Evolutionary conservation across 2,888 invertebrate species (phyloP).

Genomic region (Dicyrtomina minuta): DNA sequence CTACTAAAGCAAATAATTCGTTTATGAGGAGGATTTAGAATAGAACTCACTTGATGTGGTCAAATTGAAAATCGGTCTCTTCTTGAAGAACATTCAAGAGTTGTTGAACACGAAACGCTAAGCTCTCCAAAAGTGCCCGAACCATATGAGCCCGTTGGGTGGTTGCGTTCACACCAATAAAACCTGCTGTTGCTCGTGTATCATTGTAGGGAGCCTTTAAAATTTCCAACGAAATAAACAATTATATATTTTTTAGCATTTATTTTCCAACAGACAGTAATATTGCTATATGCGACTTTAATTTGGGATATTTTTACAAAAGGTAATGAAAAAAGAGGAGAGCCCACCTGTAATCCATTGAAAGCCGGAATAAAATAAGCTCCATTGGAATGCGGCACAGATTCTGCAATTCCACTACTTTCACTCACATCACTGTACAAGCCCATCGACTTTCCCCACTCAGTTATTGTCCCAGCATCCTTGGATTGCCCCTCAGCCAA

Average conservation of each 20-base stretch:
- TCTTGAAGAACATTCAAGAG: constrained; percentile 70
- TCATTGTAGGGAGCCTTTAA: constrained; percentile 87
- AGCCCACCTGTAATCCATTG: constrained; percentile 84
- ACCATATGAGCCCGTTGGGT: constrained; percentile 77
- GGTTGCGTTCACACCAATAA: constrained; percentile 72
- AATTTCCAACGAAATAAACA: no score
- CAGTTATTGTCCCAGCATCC: constrained; percentile 83
- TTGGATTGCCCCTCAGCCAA: constrained; percentile 83
- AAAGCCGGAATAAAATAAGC: constrained; percentile 88
- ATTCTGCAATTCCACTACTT: constrained; percentile 65
- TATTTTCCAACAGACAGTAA: no score
- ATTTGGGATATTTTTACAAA: no score
- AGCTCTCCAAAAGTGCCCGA: constrained; percentile 79
- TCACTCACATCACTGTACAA: constrained; percentile 65
- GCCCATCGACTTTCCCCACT: constrained; percentile 69
- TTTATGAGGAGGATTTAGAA: no score
- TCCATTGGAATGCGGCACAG: constrained; percentile 71
- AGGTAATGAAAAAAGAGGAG: no score
- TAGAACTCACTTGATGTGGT: constrained; percentile 65
- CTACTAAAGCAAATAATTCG: no score
- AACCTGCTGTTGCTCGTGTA: constrained; percentile 77
- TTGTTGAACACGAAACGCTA: constrained; percentile 78
- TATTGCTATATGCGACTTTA: no score
- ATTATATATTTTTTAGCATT: no score
- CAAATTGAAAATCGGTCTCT: constrained; percentile 67